Base-by-base conservation (phyloP, 2,113 vertebrate genomes). In the Eublepharis macularius region DNA sequence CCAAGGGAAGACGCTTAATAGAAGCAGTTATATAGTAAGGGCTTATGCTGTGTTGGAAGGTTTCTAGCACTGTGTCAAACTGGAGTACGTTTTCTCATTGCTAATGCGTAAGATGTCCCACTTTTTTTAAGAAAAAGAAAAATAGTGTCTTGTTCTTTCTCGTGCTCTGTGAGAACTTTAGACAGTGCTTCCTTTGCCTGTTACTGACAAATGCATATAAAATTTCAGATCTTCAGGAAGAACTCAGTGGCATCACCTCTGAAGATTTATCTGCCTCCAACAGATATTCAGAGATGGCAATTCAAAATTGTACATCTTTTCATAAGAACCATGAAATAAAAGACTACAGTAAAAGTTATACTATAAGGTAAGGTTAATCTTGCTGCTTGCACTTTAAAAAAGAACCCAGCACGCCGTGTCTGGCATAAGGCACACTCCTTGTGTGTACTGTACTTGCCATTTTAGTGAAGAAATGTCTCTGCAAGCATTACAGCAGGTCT, bases 221-320 rank as follows among this genome's bases (percentile, higher is more conserved):
- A 43, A 54, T 93, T 93, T 85, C 87, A 94, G 94, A 68, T 83
- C 17, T 36, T 77, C 76, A 54, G 49, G 89, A 90, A 87, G 60
- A 84, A 7, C 0, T 1, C 81, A 73, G 6, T 76, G 66, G 1
- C 2, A 86, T 90, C 17, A 39, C 29, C 73, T 80, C 16, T 78
- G 91, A 88, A 51, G 91, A 32, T 36, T 75, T 1, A 57, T 29
- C 47, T 4, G 80, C 70, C 7, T 85, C 80, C 63, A 88, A 63
- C 66, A 88, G 29, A 34, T 4, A 7, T 16, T 84, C 21, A 41
- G 85, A 72, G 39, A 49, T 45, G 26, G 72, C 16, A 49, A 5
- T 4, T 86, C 51, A 36, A n/a, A 84, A 63, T 57, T 0, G 5
- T 70, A 29, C 24, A 78, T 78, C 76, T 75, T 76, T 85, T 24